Base-by-base conservation (phyloP, 2,888 invertebrate species). In the Neocrepidodera transversa region DNA sequence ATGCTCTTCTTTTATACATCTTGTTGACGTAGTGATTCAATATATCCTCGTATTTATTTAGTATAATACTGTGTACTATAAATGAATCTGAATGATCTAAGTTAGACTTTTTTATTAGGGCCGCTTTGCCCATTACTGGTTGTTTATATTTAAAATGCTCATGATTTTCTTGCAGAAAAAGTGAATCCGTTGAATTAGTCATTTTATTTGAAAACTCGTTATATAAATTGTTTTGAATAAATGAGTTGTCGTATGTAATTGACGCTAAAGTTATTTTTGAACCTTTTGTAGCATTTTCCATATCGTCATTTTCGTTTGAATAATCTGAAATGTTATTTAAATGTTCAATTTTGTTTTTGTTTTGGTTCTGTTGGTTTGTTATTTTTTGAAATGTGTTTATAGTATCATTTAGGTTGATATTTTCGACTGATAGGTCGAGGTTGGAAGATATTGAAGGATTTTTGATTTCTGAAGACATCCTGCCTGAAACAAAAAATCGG, bases 71-170 rank as follows among this genome's bases (percentile, higher is more conserved):
- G 57, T 67, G 62, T 52, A 68, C 59, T 45, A 67, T 67, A 45
- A 60, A 58, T 35, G 67, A 63, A 59, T 69, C 64, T 8, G 53
- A 48, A 16, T 28, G 11, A 36, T 67, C 66, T 10, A 43, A 30
- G 35, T 64, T 64, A 18, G 56, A 45, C 16, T 62, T 62, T 10
- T 61, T 65, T 10, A 67, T 43, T 14, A 69, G 42, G 3, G 66
- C 68, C n/a, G 20, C 45, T 28, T 56, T 66, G 2, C 69, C 69
- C 69, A 69, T 69, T 13, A 68, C 38, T 1, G 68, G 68, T 26
- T 45, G 61, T 20, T 65, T 62, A 30, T 58, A 36, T 28, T 42
- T 54, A 38, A 2, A 13, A n/a, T 20, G 7, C 1, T 49, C 18
- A 5, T 10, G 11, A 6, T 35, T 45, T 3, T 36, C 14, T 17